These are phyloP conservation scores for Orius insidiosus DNA, from an alignment of 1,140 invertebrate species.

Conservation along the genomic window DNA sequence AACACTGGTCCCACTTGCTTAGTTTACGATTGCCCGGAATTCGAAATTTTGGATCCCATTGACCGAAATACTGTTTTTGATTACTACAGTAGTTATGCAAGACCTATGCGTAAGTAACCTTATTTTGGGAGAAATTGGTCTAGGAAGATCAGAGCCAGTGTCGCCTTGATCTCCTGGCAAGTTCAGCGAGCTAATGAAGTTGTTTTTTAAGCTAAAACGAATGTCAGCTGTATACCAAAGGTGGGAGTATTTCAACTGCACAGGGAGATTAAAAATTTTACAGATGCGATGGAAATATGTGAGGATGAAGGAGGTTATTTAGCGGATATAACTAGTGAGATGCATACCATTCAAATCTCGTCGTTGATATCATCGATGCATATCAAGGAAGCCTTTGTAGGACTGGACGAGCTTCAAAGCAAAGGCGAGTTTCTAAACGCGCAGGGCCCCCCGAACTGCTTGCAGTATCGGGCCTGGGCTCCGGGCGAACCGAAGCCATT, in stretches of 20 bases:
- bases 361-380: slow-evolving; percentile 1
- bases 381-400: slow-evolving; percentile 29
- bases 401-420: slow-evolving; percentile 24
- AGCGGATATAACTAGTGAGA: slow-evolving; percentile 36
- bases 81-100: slow-evolving; percentile 20
- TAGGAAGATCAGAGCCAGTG: no score
- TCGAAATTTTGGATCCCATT: slow-evolving; percentile 12
- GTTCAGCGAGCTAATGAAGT: no score
- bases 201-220: slow-evolving; percentile 14
- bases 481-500: slow-evolving; percentile 35
- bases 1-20: slow-evolving; percentile 14
- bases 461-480: slow-evolving; percentile 43
- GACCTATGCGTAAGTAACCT: slow-evolving; percentile 20
- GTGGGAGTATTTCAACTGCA: slow-evolving; percentile 39
- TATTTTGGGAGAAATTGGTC: no score
- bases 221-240: slow-evolving; percentile 19
- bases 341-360: slow-evolving; percentile 27
- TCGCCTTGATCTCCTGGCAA: no score
- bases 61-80: slow-evolving; percentile 11
- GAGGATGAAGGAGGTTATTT: slow-evolving; percentile 33
- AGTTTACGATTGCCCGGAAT: slow-evolving; percentile 21
- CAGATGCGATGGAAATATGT: slow-evolving; percentile 31
- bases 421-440: slow-evolving; percentile 6
- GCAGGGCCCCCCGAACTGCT: slow-evolving; percentile 33
- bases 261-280: slow-evolving; percentile 32